Evolutionary conservation across 2,888 invertebrate genomes (phyloP).

Genomic region (Agonopterix alstromeriana): DNA sequence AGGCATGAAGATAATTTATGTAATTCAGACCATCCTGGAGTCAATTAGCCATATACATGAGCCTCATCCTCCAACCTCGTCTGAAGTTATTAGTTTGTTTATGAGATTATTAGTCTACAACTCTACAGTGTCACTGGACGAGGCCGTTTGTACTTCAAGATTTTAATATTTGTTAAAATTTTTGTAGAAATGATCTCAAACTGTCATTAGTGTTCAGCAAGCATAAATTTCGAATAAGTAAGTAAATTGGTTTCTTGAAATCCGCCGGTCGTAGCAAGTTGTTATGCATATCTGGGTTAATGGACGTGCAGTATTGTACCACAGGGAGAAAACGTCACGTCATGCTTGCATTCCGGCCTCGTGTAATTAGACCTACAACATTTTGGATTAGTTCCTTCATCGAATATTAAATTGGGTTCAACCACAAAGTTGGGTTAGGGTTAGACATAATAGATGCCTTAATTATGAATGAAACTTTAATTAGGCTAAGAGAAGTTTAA

Average conservation of each 20-base stretch:
- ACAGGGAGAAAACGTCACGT: slow-evolving; percentile 29
- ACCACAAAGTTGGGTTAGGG: background rate
- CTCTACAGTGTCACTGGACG: too few relatives aligned
- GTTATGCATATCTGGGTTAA: slow-evolving; percentile 52
- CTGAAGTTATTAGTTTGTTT: too few relatives aligned
- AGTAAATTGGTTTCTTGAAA: slow-evolving; percentile 7
- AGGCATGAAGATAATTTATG: too few relatives aligned
- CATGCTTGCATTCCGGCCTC: background rate
- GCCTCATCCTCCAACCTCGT: too few relatives aligned
- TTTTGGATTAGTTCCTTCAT: slow-evolving; percentile 1
- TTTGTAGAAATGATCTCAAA: background rate
- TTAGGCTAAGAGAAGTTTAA: too few relatives aligned
- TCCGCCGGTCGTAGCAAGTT: slow-evolving; percentile 14
- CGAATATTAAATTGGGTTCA: slow-evolving; percentile 5
- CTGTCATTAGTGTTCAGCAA: slow-evolving; percentile 21
- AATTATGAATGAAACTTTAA: too few relatives aligned
- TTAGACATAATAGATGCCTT: too few relatives aligned
- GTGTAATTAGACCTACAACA: background rate
- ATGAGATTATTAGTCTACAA: too few relatives aligned
- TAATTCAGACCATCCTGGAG: too few relatives aligned
- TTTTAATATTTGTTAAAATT: background rate
- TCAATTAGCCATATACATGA: too few relatives aligned
- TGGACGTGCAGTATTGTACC: slow-evolving; percentile 32
- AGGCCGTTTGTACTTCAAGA: background rate
- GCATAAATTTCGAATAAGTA: slow-evolving; percentile 15